Base-by-base conservation (phyloP, 2,113 vertebrate species). In the Oreocharis arfaki region DNA sequence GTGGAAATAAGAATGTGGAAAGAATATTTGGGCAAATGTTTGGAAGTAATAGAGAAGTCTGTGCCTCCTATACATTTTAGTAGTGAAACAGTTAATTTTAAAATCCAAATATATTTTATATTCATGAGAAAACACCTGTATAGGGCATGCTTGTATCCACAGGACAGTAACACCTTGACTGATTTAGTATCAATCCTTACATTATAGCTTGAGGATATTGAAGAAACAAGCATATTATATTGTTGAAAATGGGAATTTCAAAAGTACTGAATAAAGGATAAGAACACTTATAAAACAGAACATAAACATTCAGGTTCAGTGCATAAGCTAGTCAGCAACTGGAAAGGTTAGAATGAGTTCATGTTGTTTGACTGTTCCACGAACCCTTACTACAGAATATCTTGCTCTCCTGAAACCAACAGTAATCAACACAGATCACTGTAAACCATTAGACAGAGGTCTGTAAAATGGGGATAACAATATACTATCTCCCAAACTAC, bases 211-310 rank as follows among this genome's bases (percentile, higher is more conserved):
- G 37, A 82, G n/a, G 74, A 53, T 85, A 93, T 18, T 71, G 71
- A 96, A 89, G 65, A 89, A 91, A 87, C 16, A 94, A 89, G 83
- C 16, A 55, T 49, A 76, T 69, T 71, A 71, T 68, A 59, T 27
- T 65, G 27, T 49, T 83, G 44, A 71, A 95, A 91, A 97, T 83
- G 33, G 83, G 57, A 87, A 87, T 81, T 85, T 84, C 35, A 28
- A 28, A 96, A 85, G 19, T 61, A 75, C 55, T 79, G 71, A 93
- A 91, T 89, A 87, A 95, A 93, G 77, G 37, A 73, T 79, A 80
- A 89, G 53, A 91, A 87, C 8, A 59, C 23, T 53, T 81, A 76
- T 42, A 73, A 79, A 95, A 69, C 13, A 73, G 65, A 89, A 61
- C 41, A 93, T 79, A 87, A 89, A 89, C 16, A 21, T 84, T 79